phyloP scores from a whole-genome alignment of 2,797 vertebrate genomes.

The Sebastiscus tertius region DNA sequence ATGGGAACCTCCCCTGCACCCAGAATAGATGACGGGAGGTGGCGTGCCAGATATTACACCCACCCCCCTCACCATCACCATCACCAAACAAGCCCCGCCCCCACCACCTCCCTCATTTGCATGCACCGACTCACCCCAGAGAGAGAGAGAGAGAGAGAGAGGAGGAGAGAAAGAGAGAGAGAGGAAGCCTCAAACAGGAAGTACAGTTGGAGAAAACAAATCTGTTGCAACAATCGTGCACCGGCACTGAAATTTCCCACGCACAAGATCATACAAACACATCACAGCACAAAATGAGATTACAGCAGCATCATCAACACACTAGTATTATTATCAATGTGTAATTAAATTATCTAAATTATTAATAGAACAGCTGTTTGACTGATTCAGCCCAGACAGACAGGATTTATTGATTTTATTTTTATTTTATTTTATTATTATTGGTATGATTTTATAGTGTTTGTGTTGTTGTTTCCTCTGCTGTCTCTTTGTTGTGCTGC shows the following conservation, averaged over 20 bases:
- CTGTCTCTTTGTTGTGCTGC: constrained; percentile 41
- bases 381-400: background rate
- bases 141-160: constrained; percentile 11
- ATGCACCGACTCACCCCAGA: constrained; percentile 49
- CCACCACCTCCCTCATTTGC: constrained; percentile 41
- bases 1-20: constrained; percentile 74
- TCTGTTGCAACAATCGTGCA: constrained; percentile 7
- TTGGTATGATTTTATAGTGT: background rate
- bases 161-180: constrained; percentile 9
- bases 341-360: background rate
- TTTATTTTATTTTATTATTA: background rate
- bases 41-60: constrained; percentile 49
- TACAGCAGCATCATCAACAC: background rate
- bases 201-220: constrained; percentile 62
- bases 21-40: constrained; percentile 70
- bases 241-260: constrained; percentile 35
- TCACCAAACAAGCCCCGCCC: constrained; percentile 24
- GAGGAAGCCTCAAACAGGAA: constrained; percentile 71
- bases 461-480: background rate
- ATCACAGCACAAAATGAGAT: constrained; percentile 24
- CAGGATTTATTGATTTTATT: background rate
- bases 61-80: background rate
- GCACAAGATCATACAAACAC: constrained; percentile 14
- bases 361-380: background rate
- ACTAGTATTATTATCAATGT: too few relatives aligned